Evolutionary conservation across 2,888 invertebrate species (phyloP).

Genomic region (Acrobasis consociella): DNA sequence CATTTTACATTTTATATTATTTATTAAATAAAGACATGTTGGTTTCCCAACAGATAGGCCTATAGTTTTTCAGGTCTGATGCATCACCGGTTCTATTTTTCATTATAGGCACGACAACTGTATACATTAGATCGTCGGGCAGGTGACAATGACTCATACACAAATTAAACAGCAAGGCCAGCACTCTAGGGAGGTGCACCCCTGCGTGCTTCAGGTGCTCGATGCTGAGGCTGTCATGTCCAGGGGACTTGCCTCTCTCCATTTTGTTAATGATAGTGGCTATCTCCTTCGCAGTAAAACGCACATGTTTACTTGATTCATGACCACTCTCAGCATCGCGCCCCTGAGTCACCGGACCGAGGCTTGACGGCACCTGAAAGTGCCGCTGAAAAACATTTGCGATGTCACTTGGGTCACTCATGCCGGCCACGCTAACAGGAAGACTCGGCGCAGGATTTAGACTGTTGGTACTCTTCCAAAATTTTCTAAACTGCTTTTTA

Average conservation of each 20-base stretch:
- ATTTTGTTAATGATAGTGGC: slow-evolving; percentile 15
- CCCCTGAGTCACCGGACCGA: not conserved
- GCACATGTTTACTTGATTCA: not conserved
- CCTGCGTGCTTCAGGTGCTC: slow-evolving; percentile 27
- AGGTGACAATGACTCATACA: slow-evolving; percentile 24
- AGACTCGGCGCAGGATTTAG: no score
- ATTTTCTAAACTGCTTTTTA: no score
- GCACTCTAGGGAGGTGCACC: slow-evolving; percentile 7
- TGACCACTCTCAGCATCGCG: not conserved
- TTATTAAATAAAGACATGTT: not conserved
- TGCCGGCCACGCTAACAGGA: no score
- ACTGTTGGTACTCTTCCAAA: no score
- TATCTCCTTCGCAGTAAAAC: not conserved
- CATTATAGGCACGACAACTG: slow-evolving; percentile 30
- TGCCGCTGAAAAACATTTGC: slow-evolving; percentile 18
- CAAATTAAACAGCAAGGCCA: slow-evolving; percentile 22
- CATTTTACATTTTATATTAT: no score
- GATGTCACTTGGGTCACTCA: no score
- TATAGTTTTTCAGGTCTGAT: slow-evolving; percentile 25
- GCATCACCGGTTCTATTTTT: slow-evolving; percentile 30
- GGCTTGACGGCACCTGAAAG: slow-evolving; percentile 7
- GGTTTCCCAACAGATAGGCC: slow-evolving; percentile 23
- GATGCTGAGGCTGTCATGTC: slow-evolving; percentile 25
- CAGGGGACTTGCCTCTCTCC: slow-evolving; percentile 27
- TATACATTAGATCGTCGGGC: slow-evolving; percentile 22